Percentiles rank a stretch among this genome's conserved stretches.
These are phyloP conservation scores for Lydus trimaculatus DNA, from an alignment of 2,888 invertebrate genomes.

Conservation along the genomic window DNA sequence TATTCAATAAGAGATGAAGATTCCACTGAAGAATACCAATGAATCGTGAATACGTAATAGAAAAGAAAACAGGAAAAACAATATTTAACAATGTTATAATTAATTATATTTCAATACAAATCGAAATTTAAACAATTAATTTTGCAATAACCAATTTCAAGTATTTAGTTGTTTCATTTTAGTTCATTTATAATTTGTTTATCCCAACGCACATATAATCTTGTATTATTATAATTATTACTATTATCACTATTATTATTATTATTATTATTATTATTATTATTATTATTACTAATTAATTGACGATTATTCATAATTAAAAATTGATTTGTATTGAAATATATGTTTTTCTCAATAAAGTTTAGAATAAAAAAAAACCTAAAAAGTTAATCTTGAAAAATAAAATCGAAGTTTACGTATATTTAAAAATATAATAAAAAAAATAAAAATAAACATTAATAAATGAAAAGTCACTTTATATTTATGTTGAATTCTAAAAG, in stretches of 20 bases:
- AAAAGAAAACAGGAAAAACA: not conserved
- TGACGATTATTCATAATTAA: not conserved
- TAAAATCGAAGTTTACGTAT: slow-evolving; percentile 9
- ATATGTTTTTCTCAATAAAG: slow-evolving; percentile 17
- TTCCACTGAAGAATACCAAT: not conserved
- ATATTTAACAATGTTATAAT: not conserved
- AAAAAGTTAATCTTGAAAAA: not conserved
- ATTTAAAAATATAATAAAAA: slow-evolving; percentile 37
- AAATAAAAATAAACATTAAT: slow-evolving; percentile 32
- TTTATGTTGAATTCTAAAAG: slow-evolving; percentile 48
- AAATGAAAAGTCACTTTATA: slow-evolving; percentile 49
- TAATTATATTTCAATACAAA: slow-evolving; percentile 8
- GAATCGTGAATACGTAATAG: not conserved
- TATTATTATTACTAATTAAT: not conserved
- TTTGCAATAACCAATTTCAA: not conserved
- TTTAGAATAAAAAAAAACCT: slow-evolving; percentile 12
- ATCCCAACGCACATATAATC: slow-evolving; percentile 7
- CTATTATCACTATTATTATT: not conserved
- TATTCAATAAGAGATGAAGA: not conserved
- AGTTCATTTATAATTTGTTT: slow-evolving; percentile 4
- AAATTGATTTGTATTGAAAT: slow-evolving; percentile 31
- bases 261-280: not conserved
- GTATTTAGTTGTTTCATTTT: not conserved
- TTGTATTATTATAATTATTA: not conserved
- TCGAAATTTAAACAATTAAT: not conserved